Evolutionary conservation across 2,888 invertebrate genomes (phyloP).

Genomic region (Abscondita cerata): DNA sequence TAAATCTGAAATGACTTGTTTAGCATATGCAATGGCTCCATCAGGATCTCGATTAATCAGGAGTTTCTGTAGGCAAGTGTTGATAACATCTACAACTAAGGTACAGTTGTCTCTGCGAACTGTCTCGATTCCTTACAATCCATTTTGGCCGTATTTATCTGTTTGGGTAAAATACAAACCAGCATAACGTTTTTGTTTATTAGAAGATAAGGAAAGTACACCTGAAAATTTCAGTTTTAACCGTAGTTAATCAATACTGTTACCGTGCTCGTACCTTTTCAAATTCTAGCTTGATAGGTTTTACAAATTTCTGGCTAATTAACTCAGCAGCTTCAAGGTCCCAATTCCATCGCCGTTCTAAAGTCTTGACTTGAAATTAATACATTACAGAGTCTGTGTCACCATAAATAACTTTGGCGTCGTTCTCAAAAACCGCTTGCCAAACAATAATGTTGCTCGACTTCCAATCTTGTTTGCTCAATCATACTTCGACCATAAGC

Average conservation of each 20-base stretch:
- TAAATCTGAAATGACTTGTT: constrained; percentile 92
- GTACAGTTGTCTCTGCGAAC: constrained; percentile 98
- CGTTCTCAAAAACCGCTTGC: constrained; percentile 88
- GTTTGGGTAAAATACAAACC: constrained; percentile 85
- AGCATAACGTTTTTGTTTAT: constrained; percentile 99
- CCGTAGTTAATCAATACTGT: background rate
- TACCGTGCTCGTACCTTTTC: constrained; percentile 88
- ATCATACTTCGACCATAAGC: constrained; percentile 96
- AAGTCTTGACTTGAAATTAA: constrained; percentile 91
- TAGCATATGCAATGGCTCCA: constrained; percentile 85
- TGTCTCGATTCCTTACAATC: constrained; percentile 93
- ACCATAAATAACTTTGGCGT: constrained; percentile 96
- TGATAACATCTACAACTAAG: constrained; percentile 96
- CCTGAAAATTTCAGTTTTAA: constrained; percentile 56
- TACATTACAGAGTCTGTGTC: constrained; percentile 99
- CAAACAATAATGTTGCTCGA: constrained; percentile 84
- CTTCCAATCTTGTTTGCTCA: constrained; percentile 92
- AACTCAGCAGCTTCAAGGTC: constrained; percentile 93
- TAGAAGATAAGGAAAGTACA: constrained; percentile 96
- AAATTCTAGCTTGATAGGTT: constrained; percentile 97
- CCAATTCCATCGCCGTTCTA: constrained; percentile 93
- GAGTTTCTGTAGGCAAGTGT: constrained; percentile 92
- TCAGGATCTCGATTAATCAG: constrained; percentile 94
- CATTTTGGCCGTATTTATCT: constrained; percentile 60
- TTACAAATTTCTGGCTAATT: constrained; percentile 90